These are phyloP conservation scores for Zygaena filipendulae DNA, from an alignment of 2,888 invertebrate genomes.

Conservation along the genomic window DNA sequence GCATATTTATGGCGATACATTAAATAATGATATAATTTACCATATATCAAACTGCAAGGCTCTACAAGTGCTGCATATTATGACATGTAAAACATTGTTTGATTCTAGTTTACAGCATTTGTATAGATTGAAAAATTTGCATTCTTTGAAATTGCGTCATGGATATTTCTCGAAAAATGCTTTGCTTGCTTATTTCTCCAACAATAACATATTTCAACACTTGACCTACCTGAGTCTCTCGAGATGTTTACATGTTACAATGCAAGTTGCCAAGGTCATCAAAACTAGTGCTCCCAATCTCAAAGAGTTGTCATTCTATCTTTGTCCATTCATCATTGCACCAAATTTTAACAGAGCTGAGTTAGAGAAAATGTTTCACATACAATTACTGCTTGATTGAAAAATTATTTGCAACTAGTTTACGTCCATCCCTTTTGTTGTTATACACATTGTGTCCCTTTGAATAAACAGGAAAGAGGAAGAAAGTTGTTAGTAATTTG, in stretches of 20 bases:
- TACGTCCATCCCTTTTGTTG: conserved; percentile 43
- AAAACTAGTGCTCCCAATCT: conserved; percentile 59
- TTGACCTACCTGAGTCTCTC: conserved; percentile 58
- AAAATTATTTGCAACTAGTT: conserved; percentile 22
- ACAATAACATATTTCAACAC: conserved; percentile 54
- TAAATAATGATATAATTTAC: conserved; percentile 57
- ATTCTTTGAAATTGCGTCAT: conserved; percentile 58
- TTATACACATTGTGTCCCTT: background rate
- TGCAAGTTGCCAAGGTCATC: conserved; percentile 57
- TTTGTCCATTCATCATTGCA: conserved; percentile 59
- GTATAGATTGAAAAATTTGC: conserved; percentile 50
- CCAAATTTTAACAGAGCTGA: conserved; percentile 54
- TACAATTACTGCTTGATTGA: conserved; percentile 59
- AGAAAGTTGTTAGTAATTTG: too few species aligned
- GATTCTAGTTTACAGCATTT: conserved; percentile 60
- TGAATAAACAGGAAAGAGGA: background rate
- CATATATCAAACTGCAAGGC: conserved; percentile 53
- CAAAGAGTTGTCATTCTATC: conserved; percentile 57
- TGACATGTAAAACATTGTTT: conserved; percentile 64
- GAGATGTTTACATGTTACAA: conserved; percentile 56
- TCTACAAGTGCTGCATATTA: conserved; percentile 54
- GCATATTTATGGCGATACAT: conserved; percentile 59
- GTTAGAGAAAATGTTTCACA: conserved; percentile 57
- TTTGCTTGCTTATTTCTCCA: conserved; percentile 56
- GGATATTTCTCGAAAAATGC: conserved; percentile 63